Evolutionary conservation across 1,140 invertebrate genomes (phyloP).

Genomic region (Nasonia vitripennis): DNA sequence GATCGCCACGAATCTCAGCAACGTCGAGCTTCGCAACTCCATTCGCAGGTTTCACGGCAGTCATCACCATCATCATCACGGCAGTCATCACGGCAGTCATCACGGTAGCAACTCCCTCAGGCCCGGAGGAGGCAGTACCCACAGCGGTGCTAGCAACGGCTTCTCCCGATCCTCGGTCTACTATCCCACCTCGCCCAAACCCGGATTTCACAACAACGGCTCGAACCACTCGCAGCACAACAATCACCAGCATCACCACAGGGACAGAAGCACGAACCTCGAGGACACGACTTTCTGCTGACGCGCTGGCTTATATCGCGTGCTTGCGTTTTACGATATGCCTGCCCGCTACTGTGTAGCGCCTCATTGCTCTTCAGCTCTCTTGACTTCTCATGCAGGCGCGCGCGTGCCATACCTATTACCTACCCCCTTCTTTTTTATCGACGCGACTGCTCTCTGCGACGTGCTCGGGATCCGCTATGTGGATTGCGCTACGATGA

Average conservation of each 20-base stretch:
- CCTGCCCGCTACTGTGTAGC: neutral
- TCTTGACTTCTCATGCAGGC: neutral
- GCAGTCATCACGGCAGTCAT: conserved; percentile 67
- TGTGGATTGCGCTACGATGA: neutral
- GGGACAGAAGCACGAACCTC: conserved; percentile 52
- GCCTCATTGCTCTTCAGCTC: neutral
- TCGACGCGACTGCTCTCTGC: neutral
- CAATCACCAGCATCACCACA: conserved; percentile 2
- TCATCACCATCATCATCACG: conserved; percentile 74
- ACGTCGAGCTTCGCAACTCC: conserved; percentile 77
- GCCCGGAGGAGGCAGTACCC: neutral
- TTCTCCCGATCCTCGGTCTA: conserved; percentile 79
- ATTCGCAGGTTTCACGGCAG: conserved; percentile 70
- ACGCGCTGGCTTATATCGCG: conserved; percentile 15
- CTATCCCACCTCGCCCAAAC: conserved; percentile 75
- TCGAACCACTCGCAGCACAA: conserved; percentile 14
- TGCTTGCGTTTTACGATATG: neutral
- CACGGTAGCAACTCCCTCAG: neutral
- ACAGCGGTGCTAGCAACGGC: conserved; percentile 12
- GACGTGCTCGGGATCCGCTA: neutral
- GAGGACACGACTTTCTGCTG: conserved; percentile 57
- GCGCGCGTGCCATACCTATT: neutral
- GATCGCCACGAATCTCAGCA: conserved; percentile 83
- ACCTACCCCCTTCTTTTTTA: neutral
- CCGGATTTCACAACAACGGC: conserved; percentile 55